Base-by-base conservation (phyloP, 2,113 vertebrate genomes). In the Bubalus kerabau region DNA sequence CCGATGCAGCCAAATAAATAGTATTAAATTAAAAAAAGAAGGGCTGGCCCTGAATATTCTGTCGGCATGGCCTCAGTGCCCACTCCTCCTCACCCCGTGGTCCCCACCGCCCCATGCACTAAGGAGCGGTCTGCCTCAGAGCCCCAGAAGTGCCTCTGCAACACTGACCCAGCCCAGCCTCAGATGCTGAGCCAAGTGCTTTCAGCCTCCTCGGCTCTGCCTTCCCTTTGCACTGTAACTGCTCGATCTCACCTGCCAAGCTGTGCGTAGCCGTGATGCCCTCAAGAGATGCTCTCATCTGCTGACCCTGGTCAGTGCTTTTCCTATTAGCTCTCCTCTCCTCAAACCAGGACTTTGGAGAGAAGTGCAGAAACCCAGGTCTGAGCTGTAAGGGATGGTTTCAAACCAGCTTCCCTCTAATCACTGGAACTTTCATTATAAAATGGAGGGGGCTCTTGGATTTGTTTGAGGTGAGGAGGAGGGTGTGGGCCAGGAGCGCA, bases 401-500 rank as follows among this genome's bases (percentile, higher is more conserved):
- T 26, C 46, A 54, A 40, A 85, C 83, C 46, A 46, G 48, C 48
- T 40, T 21, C 52, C 48, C 32, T 87, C 46, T 52, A 30, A 59
- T 64, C 15, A 2, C 30, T 14, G 74, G 52, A 46, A 14, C 43
- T 52, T 88, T 50, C 17, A 43, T 54, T 90, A 26, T 26, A 43
- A 32, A 74, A 32, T 62, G 14, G 60, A 16, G 60, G 10, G 17
- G 12, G 15, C 16, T 64, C 67, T 80, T 17, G 76, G 59, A 76
- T 62, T 80, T 87, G 19, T 21, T 50, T 30, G 10, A 50, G 64
- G 54, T 12, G 2, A 74, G 21, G 32, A 74, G 32, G 52, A 85
- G 50, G 13, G 10, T 6, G 1, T 16, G 17, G 50, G 14, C 24
- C 11, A 10, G 71, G 30, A 21, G 19, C 3, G 0, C 23, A 40